Evolutionary conservation across 92 coral and sea anemone species (phyloP).

Genomic region (Virgularia gustaviana): DNA sequence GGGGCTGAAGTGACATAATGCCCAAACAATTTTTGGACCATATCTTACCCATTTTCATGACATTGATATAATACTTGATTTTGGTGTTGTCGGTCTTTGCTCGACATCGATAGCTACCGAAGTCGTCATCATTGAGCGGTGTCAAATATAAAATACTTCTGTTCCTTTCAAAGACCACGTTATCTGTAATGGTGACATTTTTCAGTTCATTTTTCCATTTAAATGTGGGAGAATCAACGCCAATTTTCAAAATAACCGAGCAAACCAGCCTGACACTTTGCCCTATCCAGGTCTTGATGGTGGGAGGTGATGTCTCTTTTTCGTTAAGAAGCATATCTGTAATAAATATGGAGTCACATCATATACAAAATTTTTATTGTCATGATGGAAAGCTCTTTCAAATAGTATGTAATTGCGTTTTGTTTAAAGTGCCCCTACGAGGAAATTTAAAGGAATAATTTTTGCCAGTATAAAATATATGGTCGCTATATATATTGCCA

Average conservation of each 20-base stretch:
- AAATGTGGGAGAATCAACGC: slow-evolving; percentile 25
- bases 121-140: slow-evolving; percentile 13
- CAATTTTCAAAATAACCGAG: slow-evolving; percentile 3
- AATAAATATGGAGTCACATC: neutral
- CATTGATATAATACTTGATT: slow-evolving; percentile 13
- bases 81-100: neutral
- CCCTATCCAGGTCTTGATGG: slow-evolving; percentile 21
- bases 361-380: too few species aligned
- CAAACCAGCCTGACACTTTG: neutral
- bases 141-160: neutral
- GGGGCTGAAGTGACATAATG: too few species aligned
- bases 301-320: neutral
- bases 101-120: slow-evolving; percentile 15
- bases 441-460: too few species aligned
- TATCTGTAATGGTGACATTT: slow-evolving; percentile 19
- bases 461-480: too few species aligned
- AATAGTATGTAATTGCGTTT: too few species aligned
- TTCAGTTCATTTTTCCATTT: slow-evolving; percentile 11
- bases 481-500: too few species aligned
- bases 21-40: too few species aligned
- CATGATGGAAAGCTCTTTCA: too few species aligned
- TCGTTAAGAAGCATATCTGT: slow-evolving; percentile 9
- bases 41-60: slow-evolving; percentile 15
- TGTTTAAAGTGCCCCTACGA: too few species aligned
- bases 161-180: neutral